Percentiles rank a stretch among this genome's conserved stretches.
These are phyloP conservation scores for Mionectes macconnelli DNA, from an alignment of 2,113 vertebrate genomes.

Conservation along the genomic window DNA sequence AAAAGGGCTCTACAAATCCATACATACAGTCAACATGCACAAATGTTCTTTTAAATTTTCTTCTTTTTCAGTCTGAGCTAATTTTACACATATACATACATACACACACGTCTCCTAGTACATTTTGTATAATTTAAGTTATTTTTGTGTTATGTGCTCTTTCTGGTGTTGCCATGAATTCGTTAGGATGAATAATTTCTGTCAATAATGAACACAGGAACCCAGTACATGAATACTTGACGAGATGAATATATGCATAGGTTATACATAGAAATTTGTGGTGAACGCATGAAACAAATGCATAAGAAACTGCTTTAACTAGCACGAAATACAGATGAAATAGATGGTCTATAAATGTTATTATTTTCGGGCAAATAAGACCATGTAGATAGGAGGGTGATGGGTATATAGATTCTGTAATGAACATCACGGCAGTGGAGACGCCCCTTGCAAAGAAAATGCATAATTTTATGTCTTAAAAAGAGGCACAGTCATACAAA, in stretches of 20 bases:
- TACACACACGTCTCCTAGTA: background rate
- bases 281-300: constrained; percentile 62
- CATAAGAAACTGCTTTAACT: constrained; percentile 58
- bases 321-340: constrained; percentile 34
- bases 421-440: constrained; percentile 2
- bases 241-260: constrained; percentile 71
- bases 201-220: constrained; percentile 68
- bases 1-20: background rate
- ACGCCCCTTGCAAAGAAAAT: background rate
- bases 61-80: background rate
- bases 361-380: constrained; percentile 35
- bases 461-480: background rate
- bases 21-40: background rate
- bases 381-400: background rate
- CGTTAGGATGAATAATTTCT: constrained; percentile 67
- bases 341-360: constrained; percentile 38
- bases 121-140: constrained; percentile 58
- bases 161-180: constrained; percentile 57
- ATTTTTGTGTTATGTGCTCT: constrained; percentile 52
- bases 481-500: background rate
- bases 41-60: background rate
- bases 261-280: constrained; percentile 64
- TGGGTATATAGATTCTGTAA: constrained; percentile 5
- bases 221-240: constrained; percentile 66
- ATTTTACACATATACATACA: background rate